Evolutionary conservation across 2,888 invertebrate species (phyloP).

Genomic region (Empis stercorea): DNA sequence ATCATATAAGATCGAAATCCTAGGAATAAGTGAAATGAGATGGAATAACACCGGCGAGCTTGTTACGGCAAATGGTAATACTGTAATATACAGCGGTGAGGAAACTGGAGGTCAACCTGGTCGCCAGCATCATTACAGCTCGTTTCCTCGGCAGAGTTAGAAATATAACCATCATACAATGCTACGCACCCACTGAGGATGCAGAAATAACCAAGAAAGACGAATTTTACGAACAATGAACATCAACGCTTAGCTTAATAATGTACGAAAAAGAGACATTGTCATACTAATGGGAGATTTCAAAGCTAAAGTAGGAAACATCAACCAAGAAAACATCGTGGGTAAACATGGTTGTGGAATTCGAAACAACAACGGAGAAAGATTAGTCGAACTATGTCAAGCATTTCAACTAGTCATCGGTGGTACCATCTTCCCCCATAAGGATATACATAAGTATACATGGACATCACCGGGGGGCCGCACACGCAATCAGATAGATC

Average conservation of each 20-base stretch:
- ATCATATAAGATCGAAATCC: background rate
- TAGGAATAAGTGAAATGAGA: background rate
- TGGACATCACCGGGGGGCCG: slow-evolving; percentile 1
- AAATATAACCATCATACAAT: background rate
- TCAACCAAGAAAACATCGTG: background rate
- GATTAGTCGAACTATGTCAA: background rate
- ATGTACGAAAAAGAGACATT: background rate
- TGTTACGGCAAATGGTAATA: background rate
- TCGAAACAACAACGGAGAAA: background rate
- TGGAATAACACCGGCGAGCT: background rate
- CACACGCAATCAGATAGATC: slow-evolving; percentile 1
- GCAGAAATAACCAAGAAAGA: background rate
- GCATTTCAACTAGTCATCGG: background rate
- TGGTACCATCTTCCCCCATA: slow-evolving; percentile 1
- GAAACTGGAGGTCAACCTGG: background rate
- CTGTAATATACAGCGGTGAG: background rate
- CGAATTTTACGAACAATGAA: background rate
- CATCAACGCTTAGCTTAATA: background rate
- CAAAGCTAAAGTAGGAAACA: background rate
- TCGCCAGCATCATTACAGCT: background rate
- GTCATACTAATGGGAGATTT: background rate
- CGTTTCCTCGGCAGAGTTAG: background rate
- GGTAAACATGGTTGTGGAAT: background rate
- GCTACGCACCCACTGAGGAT: background rate
- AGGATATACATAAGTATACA: slow-evolving; percentile 4